Evolutionary conservation across 2,113 vertebrate species (phyloP).

Genomic region (Chinchilla lanigera): DNA sequence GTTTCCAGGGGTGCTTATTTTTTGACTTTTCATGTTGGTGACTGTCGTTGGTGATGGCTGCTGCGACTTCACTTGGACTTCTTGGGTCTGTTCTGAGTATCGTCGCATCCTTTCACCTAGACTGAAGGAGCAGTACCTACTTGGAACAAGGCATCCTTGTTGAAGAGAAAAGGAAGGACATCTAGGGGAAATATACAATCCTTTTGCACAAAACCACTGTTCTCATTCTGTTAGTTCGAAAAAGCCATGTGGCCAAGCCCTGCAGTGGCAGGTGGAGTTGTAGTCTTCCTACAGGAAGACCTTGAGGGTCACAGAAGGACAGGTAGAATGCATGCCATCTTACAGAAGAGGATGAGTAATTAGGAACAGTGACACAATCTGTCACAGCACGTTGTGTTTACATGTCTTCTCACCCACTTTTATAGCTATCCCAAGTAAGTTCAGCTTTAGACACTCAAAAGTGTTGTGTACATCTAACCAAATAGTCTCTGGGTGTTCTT

Average conservation of each 20-base stretch:
- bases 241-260: not conserved
- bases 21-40: not conserved
- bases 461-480: too few relatives aligned
- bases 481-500: not conserved
- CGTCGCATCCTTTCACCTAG: not conserved
- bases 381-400: not conserved
- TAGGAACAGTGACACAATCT: not conserved
- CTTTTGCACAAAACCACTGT: not conserved
- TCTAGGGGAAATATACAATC: not conserved
- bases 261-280: rapidly evolving
- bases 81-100: not conserved
- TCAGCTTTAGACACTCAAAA: not conserved
- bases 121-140: not conserved
- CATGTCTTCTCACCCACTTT: not conserved
- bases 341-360: not conserved
- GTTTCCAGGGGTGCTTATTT: not conserved
- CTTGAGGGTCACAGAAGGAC: not conserved
- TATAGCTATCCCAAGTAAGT: not conserved
- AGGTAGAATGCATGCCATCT: not conserved
- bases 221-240: not conserved
- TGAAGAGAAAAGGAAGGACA: not conserved
- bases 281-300: not conserved
- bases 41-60: not conserved
- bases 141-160: not conserved
- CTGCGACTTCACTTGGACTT: not conserved